phyloP scores from a whole-genome alignment of 2,888 invertebrate species.

The Eupsilia transversa region DNA sequence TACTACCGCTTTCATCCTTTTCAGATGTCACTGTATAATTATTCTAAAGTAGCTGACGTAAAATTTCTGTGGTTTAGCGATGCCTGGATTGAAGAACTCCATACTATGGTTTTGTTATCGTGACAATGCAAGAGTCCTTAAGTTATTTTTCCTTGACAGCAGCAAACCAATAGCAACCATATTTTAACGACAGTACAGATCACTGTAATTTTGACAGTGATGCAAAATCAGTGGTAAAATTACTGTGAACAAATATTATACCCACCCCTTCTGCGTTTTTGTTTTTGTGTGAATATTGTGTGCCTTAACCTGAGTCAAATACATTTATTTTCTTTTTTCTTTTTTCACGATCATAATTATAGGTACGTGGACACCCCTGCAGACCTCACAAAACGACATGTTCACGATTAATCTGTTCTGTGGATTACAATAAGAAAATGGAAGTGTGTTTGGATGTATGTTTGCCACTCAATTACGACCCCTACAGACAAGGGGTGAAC shows the following conservation, averaged over 20 bases:
- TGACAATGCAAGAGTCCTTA: neutral
- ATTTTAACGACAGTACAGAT: neutral
- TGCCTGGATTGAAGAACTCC: neutral
- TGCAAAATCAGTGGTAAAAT: neutral
- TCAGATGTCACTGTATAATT: neutral
- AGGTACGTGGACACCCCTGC: too few species aligned
- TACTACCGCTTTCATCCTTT: neutral
- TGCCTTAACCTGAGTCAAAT: too few species aligned
- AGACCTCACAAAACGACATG: neutral
- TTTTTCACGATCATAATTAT: too few species aligned
- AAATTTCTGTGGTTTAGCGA: neutral
- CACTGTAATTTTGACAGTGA: neutral
- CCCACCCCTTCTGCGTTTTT: too few species aligned
- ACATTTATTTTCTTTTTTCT: too few species aligned
- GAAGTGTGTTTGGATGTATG: slow-evolving; percentile 29
- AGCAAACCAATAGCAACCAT: neutral
- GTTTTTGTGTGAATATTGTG: too few species aligned
- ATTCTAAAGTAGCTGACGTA: neutral
- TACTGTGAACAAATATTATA: too few species aligned
- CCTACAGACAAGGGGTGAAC: neutral
- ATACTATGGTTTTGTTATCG: neutral
- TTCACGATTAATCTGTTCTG: slow-evolving; percentile 4
- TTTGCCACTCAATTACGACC: slow-evolving; percentile 20
- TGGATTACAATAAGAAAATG: slow-evolving; percentile 23
- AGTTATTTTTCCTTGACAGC: too few species aligned